Evolutionary conservation across 2,888 invertebrate genomes (phyloP), one percentile per base, ranked within the genome.

Genomic region (Chrysotoxum bicinctum): DNA sequence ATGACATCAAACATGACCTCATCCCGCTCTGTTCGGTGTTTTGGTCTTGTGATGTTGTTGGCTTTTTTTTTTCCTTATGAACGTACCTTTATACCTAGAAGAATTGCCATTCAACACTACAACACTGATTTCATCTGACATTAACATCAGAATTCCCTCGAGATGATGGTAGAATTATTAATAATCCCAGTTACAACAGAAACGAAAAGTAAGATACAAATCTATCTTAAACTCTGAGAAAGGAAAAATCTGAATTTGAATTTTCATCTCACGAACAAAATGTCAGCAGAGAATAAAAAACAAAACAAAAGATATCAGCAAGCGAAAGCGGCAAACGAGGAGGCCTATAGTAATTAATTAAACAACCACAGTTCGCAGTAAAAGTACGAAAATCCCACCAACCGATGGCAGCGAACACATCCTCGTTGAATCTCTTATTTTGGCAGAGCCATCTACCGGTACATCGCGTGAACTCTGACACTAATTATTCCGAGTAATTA

Each of bases 401-500:
- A 43, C 35, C 48, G 4, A 16, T 37, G 62, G 62, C 70, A 74
- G 54, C 30, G 32, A 43, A 45, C 37, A 45, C 37, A 60, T 54
- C 73, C n/a, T 60, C 23, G 40, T 26, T 62, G 69, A 37, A 82
- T 66, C 66, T 45, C 60, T 58, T 37, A 32, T 56, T 68, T 69
- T 62, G 64, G 74, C 45, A 77, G 50, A 77, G 69, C 37, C 56
- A 58, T 54, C 56, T 66, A 60, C 48, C 70, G 70, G 70, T 40
- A 76, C 84, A 80, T 60, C 48, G 56, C 4, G 35, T 77, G 85
- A 85, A 72, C 85, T 77, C 43, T 85, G 76, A 64, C 80, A 81
- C 81, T 77, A 77, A 85, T 85, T 85, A 85, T 85, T 85, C 50
- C 77, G 77, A 81, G 85, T 85, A 85, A 85, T 85, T 85, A 85